Evolutionary conservation across 2,888 invertebrate species (phyloP).

Genomic region (Emesis furor): DNA sequence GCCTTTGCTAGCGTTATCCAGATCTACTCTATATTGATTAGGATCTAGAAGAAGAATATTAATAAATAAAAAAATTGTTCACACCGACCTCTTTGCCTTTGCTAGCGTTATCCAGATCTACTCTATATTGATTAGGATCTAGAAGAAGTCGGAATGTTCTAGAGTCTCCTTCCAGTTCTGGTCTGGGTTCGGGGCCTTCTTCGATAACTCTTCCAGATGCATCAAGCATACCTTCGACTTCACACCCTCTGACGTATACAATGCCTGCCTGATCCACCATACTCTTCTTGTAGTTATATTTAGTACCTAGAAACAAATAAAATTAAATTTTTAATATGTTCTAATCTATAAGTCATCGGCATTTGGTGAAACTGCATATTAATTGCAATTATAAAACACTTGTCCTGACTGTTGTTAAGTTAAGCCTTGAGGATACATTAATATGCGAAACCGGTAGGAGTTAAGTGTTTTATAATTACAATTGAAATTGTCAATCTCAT

Average conservation of each 20-base stretch:
- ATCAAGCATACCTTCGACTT: conserved; percentile 99
- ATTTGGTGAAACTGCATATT: too few species aligned
- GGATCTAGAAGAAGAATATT: conserved; percentile 97
- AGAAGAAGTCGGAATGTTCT: conserved; percentile 98
- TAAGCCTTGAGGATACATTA: too few species aligned
- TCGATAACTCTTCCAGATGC: conserved; percentile 98
- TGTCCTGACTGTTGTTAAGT: too few species aligned
- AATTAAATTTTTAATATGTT: background rate
- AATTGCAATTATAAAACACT: too few species aligned
- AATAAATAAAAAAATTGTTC: background rate
- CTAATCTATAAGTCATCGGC: too few species aligned
- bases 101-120: conserved; percentile 97
- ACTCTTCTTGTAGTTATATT: conserved; percentile 96
- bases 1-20: conserved; percentile 96
- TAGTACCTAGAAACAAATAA: conserved; percentile 91
- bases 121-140: conserved; percentile 99
- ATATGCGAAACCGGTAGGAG: too few species aligned
- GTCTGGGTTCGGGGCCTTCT: conserved; percentile 98
- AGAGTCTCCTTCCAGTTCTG: conserved; percentile 96
- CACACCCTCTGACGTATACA: conserved; percentile 98
- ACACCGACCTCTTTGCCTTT: conserved; percentile 94
- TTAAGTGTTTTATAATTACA: too few species aligned
- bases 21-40: conserved; percentile 98
- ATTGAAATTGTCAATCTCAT: too few species aligned
- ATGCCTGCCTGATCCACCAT: conserved; percentile 98